These are phyloP conservation scores for Podiceps cristatus DNA, from an alignment of 2,113 vertebrate species.

Conservation along the genomic window DNA sequence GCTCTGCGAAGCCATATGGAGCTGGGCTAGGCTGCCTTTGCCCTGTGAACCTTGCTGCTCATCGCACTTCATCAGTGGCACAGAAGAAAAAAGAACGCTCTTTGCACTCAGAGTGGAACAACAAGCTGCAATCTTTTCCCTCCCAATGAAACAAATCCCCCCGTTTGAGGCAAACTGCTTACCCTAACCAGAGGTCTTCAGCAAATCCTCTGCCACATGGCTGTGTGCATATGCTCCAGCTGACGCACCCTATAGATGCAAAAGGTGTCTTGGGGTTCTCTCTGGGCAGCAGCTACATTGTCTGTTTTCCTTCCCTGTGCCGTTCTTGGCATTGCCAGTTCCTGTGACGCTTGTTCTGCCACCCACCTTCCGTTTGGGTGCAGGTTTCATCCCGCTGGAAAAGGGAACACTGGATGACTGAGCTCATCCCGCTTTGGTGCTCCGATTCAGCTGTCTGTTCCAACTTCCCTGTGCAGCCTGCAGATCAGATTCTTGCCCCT, in stretches of 20 bases:
- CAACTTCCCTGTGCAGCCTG: not conserved
- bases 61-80: not conserved
- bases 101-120: not conserved
- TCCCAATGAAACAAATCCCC: not conserved
- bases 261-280: not conserved
- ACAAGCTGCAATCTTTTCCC: not conserved
- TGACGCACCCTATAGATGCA: not conserved
- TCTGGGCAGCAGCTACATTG: not conserved
- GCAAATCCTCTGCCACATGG: not conserved
- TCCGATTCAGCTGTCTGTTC: not conserved
- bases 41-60: not conserved
- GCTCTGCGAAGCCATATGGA: not conserved
- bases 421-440: not conserved
- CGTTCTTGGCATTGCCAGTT: not conserved
- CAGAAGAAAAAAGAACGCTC: not conserved
- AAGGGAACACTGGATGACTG: not conserved
- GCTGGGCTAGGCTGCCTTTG: rapidly evolving
- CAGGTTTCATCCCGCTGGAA: not conserved
- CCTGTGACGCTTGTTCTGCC: not conserved
- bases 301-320: not conserved
- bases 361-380: not conserved
- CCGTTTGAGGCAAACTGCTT: not conserved
- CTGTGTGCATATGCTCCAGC: not conserved
- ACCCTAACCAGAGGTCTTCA: not conserved
- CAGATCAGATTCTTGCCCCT: not conserved